phyloP scores from a whole-genome alignment of 2,797 vertebrate genomes.

The Cyclura pinguis region DNA sequence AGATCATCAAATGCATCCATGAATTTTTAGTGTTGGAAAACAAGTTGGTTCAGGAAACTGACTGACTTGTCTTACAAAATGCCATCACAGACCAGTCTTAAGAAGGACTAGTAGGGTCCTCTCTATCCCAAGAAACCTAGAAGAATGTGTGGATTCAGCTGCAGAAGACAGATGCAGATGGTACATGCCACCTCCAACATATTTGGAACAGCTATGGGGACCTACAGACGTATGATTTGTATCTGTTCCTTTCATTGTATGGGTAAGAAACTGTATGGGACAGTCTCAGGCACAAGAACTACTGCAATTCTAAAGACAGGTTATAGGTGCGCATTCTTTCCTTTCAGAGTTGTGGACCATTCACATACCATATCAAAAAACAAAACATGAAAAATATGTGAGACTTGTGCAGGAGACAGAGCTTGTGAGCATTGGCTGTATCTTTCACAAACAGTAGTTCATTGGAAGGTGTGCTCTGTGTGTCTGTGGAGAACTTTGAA shows the following conservation, averaged over 20 bases:
- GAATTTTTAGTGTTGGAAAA: neutral
- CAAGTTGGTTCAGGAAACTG: neutral
- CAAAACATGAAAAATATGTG: neutral
- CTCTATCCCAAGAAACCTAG: neutral
- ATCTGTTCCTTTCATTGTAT: neutral
- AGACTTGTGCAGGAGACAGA: neutral
- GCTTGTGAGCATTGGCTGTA: neutral
- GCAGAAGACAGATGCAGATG: neutral
- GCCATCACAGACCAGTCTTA: neutral
- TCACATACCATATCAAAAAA: neutral
- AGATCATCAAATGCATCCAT: neutral
- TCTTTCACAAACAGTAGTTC: too few relatives aligned
- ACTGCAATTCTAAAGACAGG: neutral
- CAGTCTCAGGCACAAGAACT: neutral
- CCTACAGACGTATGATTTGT: too few relatives aligned
- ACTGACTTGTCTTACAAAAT: neutral
- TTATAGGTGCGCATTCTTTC: neutral
- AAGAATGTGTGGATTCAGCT: neutral
- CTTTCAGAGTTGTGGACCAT: neutral
- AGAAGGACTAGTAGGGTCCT: neutral
- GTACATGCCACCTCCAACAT: neutral
- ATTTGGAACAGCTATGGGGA: neutral
- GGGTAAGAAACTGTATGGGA: neutral
- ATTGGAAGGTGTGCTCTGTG: too few relatives aligned
- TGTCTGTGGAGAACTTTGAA: neutral